phyloP scores from a whole-genome alignment of 1,140 invertebrate species.

The Triops longicaudatus region DNA sequence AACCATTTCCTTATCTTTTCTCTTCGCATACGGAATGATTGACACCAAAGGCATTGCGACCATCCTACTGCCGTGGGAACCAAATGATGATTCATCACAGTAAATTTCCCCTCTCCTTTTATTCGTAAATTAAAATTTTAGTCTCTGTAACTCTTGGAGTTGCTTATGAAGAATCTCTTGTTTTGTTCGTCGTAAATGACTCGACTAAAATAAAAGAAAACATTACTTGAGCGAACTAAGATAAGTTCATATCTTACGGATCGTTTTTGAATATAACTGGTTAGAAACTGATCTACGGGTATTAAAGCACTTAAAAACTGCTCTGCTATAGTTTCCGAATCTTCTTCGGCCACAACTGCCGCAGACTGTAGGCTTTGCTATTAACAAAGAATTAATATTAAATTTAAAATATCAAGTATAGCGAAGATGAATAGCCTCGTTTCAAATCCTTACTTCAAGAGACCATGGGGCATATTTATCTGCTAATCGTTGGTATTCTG shows the following conservation, averaged over 20 bases:
- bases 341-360: conserved; percentile 57
- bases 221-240: neutral
- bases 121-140: conserved; percentile 44
- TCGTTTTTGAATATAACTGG: conserved; percentile 56
- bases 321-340: conserved; percentile 64
- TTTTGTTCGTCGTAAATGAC: conserved; percentile 60
- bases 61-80: neutral
- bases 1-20: neutral
- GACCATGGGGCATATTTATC: conserved; percentile 61
- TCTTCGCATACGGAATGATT: neutral
- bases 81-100: neutral
- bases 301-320: conserved; percentile 62
- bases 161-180: conserved; percentile 67
- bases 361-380: conserved; percentile 48
- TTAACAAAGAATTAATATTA: conserved; percentile 31
- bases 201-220: conserved; percentile 40
- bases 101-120: neutral
- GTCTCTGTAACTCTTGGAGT: conserved; percentile 54
- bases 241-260: conserved; percentile 37
- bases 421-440: conserved; percentile 33
- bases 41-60: neutral
- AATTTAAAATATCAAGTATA: conserved; percentile 28
- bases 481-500: conserved; percentile 57
- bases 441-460: conserved; percentile 50
- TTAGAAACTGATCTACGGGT: conserved; percentile 63